phyloP scores from a whole-genome alignment of 2,113 vertebrate genomes.

The Thermophis baileyi region DNA sequence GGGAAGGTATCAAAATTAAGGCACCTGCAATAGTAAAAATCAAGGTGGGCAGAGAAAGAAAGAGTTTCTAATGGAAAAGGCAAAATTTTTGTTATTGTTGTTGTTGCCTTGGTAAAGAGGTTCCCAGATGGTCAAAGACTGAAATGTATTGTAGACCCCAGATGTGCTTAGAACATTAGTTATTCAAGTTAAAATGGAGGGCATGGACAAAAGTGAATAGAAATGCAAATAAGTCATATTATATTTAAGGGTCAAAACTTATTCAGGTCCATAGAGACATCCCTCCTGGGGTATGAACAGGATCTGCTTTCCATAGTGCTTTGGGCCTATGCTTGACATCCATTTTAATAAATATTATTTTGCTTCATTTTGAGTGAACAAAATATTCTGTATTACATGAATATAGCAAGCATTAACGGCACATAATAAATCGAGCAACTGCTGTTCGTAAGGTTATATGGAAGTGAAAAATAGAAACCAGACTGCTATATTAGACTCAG shows the following conservation, averaged over 20 bases:
- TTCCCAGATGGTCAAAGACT: background rate
- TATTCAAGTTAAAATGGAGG: background rate
- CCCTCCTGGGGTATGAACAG: background rate
- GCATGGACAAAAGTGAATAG: background rate
- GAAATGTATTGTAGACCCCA: background rate
- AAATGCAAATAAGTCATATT: background rate
- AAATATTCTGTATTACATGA: background rate
- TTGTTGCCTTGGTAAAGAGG: background rate
- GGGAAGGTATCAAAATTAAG: background rate
- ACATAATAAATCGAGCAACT: background rate
- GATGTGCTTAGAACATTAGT: background rate
- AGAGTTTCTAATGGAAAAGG: too few relatives aligned
- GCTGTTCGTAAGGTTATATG: background rate
- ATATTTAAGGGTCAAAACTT: background rate
- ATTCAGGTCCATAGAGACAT: background rate
- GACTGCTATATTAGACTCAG: background rate
- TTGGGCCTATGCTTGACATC: background rate
- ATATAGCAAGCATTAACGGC: fast-evolving
- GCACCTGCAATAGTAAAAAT: background rate
- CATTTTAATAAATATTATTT: background rate
- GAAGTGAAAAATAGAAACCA: background rate
- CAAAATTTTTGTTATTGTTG: too few relatives aligned
- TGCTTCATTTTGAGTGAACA: background rate
- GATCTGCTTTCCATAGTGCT: background rate
- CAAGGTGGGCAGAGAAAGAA: background rate